phyloP scores from a whole-genome alignment of 53 echinoderm and acorn worm species.

The Temnopleurus reevesii region DNA sequence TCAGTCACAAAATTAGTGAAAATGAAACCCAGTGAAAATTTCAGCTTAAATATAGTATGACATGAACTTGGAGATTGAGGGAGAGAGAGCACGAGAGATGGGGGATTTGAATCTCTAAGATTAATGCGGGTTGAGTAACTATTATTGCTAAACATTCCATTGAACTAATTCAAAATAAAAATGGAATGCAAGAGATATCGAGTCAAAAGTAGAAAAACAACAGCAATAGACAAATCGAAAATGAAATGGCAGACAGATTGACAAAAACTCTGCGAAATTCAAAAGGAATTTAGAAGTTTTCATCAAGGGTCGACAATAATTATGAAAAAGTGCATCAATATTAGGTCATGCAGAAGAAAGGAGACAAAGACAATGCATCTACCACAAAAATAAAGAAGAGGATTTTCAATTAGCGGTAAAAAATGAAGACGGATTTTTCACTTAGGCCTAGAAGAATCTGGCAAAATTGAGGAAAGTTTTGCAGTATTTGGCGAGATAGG shows the following conservation, averaged over 20 bases:
- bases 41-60: too few species aligned
- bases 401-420: neutral
- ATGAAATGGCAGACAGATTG: neutral
- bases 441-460: neutral
- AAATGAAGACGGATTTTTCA: too few species aligned
- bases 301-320: neutral
- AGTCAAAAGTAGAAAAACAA: neutral
- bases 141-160: too few species aligned
- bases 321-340: neutral
- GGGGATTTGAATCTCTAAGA: too few species aligned
- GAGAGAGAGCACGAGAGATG: too few species aligned
- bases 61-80: too few species aligned
- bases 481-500: neutral
- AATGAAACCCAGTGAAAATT: too few species aligned
- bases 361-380: neutral
- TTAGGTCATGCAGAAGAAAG: neutral
- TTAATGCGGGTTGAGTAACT: too few species aligned
- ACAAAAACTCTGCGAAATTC: neutral
- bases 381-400: neutral
- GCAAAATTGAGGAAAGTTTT: neutral
- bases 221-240: neutral
- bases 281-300: too few species aligned
- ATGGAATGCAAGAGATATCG: neutral
- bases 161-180: too few species aligned
- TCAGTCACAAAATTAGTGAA: too few species aligned